Evolutionary conservation across 2,113 vertebrate genomes (phyloP).

Genomic region (Macquaria ambigua): DNA sequence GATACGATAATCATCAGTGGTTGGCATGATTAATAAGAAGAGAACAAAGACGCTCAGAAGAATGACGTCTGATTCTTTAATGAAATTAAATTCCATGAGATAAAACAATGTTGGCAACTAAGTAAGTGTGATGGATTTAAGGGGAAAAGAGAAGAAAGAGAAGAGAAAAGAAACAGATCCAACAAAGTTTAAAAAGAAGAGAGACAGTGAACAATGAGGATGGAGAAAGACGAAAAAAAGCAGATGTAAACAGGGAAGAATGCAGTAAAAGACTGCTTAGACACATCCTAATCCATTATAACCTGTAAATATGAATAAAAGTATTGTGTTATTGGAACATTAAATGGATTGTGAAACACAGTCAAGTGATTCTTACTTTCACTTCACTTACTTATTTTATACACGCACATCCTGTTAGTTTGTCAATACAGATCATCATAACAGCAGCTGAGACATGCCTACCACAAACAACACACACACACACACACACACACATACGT

Average conservation of each 20-base stretch:
- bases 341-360: conserved; percentile 21
- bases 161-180: neutral
- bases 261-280: neutral
- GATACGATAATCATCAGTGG: neutral
- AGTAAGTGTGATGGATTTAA: neutral
- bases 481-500: neutral
- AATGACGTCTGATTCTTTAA: neutral
- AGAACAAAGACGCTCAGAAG: neutral
- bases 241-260: neutral
- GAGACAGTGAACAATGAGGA: neutral
- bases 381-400: too few relatives aligned
- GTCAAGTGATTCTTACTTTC: conserved; percentile 21
- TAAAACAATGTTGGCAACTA: neutral
- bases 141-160: neutral
- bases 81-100: conserved; percentile 13
- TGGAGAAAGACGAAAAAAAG: neutral
- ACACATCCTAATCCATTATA: neutral
- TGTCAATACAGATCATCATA: conserved; percentile 29
- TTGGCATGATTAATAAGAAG: conserved; percentile 14
- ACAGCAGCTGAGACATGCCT: conserved; percentile 45
- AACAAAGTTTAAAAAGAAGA: neutral
- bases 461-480: neutral
- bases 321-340: neutral
- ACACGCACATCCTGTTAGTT: conserved; percentile 30
- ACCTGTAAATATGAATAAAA: neutral